These are phyloP conservation scores for Epirrita christyi DNA, from an alignment of 2,888 invertebrate genomes.

Conservation along the genomic window DNA sequence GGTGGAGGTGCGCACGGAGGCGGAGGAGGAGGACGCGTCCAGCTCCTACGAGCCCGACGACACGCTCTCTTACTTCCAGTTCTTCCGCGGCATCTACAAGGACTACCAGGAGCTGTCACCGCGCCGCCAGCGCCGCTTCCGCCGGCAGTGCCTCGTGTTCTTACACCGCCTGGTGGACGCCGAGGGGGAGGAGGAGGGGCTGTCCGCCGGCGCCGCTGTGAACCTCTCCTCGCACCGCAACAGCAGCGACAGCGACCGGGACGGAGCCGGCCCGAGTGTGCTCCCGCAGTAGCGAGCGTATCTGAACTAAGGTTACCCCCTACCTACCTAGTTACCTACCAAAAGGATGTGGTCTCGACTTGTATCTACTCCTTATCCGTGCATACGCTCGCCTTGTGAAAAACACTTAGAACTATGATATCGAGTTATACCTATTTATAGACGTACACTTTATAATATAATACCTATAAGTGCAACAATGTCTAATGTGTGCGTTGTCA, in stretches of 20 bases:
- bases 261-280: constrained; percentile 1
- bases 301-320: too few species aligned
- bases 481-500: too few species aligned
- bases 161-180: constrained; percentile 71
- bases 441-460: too few species aligned
- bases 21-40: constrained; percentile 29
- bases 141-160: constrained; percentile 62
- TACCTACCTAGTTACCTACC: too few species aligned
- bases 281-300: constrained; percentile 13
- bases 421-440: too few species aligned
- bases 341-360: too few species aligned
- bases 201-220: neutral
- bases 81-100: constrained; percentile 70
- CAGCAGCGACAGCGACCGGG: constrained; percentile 26
- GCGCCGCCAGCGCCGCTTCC: constrained; percentile 62
- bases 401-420: too few species aligned
- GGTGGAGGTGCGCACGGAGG: constrained; percentile 40
- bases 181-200: constrained; percentile 3
- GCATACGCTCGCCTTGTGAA: too few species aligned
- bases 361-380: too few species aligned
- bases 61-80: constrained; percentile 68
- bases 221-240: neutral
- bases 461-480: too few species aligned
- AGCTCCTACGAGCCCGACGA: constrained; percentile 48
- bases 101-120: constrained; percentile 67